Conservation (phyloP, 2,888 invertebrate genomes). For the Rhagonycha lutea region DNA sequence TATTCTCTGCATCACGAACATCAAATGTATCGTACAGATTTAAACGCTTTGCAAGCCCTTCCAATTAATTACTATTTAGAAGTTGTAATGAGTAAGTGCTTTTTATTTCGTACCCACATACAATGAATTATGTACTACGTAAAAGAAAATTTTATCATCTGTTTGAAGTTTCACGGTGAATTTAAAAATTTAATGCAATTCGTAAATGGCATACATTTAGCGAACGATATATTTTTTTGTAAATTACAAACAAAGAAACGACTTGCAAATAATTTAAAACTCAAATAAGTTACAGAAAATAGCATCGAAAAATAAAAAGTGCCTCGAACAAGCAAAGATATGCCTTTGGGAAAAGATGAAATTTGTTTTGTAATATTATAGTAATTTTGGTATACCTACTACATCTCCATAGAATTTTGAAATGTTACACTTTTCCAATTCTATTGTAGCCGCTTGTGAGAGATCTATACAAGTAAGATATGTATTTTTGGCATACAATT, state of each 20-base stretch:
- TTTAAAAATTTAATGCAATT: neutral
- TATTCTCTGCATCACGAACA: slow-evolving; percentile 13
- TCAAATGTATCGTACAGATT: slow-evolving; percentile 22
- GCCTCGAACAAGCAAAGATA: neutral
- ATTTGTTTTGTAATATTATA: neutral
- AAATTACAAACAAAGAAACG: neutral
- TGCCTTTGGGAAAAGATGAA: neutral
- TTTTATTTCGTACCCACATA: neutral
- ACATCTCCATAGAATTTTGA: neutral
- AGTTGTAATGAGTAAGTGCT: neutral
- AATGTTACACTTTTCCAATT: neutral
- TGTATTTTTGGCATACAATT: neutral
- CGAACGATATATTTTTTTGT: neutral
- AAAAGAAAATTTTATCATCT: neutral
- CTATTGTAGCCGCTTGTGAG: neutral
- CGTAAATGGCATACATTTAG: too few species aligned
- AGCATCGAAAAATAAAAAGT: neutral
- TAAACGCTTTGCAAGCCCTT: slow-evolving; percentile 4
- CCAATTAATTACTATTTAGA: neutral
- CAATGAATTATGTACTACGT: neutral
- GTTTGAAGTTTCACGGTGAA: neutral
- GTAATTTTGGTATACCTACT: neutral
- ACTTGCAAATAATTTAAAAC: neutral
- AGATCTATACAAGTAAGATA: neutral
- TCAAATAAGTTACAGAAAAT: neutral